These are phyloP conservation scores for Xenops minutus DNA, from an alignment of 2,797 vertebrate species.

Conservation along the genomic window DNA sequence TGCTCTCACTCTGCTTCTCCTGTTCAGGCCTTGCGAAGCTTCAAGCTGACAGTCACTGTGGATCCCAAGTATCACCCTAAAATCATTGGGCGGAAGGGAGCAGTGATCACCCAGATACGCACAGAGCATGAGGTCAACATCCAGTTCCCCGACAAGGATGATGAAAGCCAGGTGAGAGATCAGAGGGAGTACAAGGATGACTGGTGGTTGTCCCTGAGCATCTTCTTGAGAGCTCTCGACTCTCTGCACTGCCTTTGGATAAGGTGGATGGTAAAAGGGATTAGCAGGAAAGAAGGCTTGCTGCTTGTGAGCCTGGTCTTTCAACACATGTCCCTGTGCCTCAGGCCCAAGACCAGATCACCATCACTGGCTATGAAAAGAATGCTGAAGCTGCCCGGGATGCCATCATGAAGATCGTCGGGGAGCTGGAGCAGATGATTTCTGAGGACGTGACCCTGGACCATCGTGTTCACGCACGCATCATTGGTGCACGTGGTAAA, in stretches of 20 bases:
- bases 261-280: constrained; percentile 57
- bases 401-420: constrained; percentile 92
- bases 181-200: not conserved
- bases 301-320: not conserved
- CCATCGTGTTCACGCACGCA: constrained; percentile 93
- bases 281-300: not conserved
- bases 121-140: constrained; percentile 95
- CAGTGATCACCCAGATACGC: constrained; percentile 96
- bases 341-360: constrained; percentile 92
- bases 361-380: constrained; percentile 95
- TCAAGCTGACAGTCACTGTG: constrained; percentile 94
- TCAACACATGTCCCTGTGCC: not conserved
- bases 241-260: not conserved
- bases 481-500: constrained; percentile 95
- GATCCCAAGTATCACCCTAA: constrained; percentile 98
- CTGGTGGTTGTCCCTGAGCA: not conserved
- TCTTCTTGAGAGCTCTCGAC: not conserved
- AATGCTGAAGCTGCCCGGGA: constrained; percentile 92
- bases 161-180: constrained; percentile 88
- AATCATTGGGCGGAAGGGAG: constrained; percentile 96
- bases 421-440: constrained; percentile 95
- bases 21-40: constrained; percentile 90
- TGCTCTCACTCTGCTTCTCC: not conserved
- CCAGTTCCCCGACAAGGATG: constrained; percentile 97
- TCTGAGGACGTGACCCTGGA: constrained; percentile 93